Evolutionary conservation across 2,113 vertebrate genomes (phyloP).

Genomic region (Colius striatus): DNA sequence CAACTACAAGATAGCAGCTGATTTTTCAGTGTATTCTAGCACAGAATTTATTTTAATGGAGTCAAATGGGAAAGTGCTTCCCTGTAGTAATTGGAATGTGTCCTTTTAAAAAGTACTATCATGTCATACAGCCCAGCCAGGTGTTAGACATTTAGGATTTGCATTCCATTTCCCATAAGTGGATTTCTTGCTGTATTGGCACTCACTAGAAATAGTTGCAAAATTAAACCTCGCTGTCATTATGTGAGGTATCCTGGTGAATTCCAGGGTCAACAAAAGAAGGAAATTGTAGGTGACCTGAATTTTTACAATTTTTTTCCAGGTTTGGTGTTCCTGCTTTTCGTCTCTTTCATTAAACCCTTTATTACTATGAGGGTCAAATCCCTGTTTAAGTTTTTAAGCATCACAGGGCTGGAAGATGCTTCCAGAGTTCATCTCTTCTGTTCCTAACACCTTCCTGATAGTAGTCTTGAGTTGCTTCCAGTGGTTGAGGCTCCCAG

Average conservation of each 20-base stretch:
- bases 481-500: neutral
- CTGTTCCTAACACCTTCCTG: neutral
- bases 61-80: neutral
- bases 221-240: neutral
- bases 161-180: neutral
- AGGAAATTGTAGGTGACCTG: neutral
- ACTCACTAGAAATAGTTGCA: neutral
- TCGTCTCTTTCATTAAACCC: neutral
- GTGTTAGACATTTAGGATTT: neutral
- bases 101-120: neutral
- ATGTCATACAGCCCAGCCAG: neutral
- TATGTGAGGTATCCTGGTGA: neutral
- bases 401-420: neutral
- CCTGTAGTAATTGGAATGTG: neutral
- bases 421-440: neutral
- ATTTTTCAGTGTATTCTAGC: neutral
- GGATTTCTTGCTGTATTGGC: neutral
- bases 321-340: neutral
- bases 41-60: neutral
- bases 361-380: neutral
- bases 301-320: neutral
- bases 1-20: neutral
- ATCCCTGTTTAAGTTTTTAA: neutral
- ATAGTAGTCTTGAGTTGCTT: neutral
- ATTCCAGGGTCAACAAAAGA: neutral